phyloP scores from a whole-genome alignment of 2,797 vertebrate genomes.

The Pachyuromys duprasi region DNA sequence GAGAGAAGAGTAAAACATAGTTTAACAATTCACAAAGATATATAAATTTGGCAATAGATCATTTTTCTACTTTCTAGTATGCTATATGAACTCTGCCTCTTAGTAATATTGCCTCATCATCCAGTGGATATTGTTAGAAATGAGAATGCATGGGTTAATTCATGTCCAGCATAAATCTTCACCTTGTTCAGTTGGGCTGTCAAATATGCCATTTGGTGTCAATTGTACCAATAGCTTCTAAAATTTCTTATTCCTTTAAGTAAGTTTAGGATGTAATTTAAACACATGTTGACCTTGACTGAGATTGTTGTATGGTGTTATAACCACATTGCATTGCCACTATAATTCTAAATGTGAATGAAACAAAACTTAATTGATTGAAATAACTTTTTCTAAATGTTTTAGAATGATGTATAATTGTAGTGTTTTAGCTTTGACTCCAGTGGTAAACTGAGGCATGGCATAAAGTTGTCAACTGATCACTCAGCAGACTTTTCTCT shows the following conservation, averaged over 20 bases:
- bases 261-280: background rate
- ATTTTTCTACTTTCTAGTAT: background rate
- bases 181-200: slow-evolving; percentile 10
- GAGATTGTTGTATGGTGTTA: background rate
- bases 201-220: slow-evolving; percentile 62
- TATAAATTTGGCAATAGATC: background rate
- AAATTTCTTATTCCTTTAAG: background rate
- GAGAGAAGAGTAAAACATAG: background rate
- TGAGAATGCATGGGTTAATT: background rate
- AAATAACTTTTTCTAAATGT: background rate
- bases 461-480: no score
- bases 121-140: slow-evolving; percentile 22
- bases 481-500: no score
- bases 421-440: background rate
- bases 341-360: background rate
- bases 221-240: background rate
- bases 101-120: background rate
- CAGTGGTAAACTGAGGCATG: no score
- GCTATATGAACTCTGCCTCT: background rate
- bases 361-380: background rate
- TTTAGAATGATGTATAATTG: background rate
- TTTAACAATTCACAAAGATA: background rate
- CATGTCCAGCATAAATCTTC: slow-evolving; percentile 45
- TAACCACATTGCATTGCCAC: background rate
- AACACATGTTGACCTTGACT: slow-evolving; percentile 1